Evolutionary conservation across 2,888 invertebrate species (phyloP), one percentile per base, ranked within the genome.

Genomic region (Scaeva pyrastri): DNA sequence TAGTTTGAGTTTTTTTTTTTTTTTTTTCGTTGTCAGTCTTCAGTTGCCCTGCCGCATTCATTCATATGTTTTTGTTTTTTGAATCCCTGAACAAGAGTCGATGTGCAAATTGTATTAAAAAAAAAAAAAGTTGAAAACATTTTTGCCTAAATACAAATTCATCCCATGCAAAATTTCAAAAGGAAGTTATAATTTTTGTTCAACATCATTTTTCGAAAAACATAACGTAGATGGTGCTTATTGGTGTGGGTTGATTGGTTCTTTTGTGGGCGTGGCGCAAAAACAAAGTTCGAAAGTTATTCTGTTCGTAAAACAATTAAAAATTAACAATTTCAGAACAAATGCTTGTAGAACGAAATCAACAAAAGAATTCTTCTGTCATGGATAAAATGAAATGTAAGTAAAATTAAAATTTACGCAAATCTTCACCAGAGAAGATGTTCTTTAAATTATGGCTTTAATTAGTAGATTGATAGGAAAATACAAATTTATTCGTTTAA

Each of bases 101-200:
- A 85, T 85, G 85, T 85, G 85, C 85, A 85, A 85, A 82, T 77
- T 82, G 85, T 85, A 81, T 81, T 62, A 19, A 36, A 48, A 60
- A 72, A 39, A 50, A n/a, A 39, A 23, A 31, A 68, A 78, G 41
- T 60, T 41, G 14, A 41, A 68, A 52, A 36, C 19, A 58, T 31
- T 41, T 52, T 16, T 60, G 19, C n/a, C n/a, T 39, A 31, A 52
- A 1, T 16, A 50, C 45, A 36, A 31, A 36, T 36, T 45, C 50
- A 39, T 31, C 39, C 23, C 39, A 19, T n/a, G n/a, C 58, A 36
- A 19, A 36, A 21, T 39, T 21, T 39, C 8, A 19, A 31, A 64
- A 45, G 36, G 19, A 14, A 52, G 21, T n/a, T 60, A 39, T 19
- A 19, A 26, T 31, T 66, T 45, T 31, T 7, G n/a, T 14, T 3